Base-by-base conservation (phyloP, 2,888 invertebrate genomes). In the Tineola bisselliella region DNA sequence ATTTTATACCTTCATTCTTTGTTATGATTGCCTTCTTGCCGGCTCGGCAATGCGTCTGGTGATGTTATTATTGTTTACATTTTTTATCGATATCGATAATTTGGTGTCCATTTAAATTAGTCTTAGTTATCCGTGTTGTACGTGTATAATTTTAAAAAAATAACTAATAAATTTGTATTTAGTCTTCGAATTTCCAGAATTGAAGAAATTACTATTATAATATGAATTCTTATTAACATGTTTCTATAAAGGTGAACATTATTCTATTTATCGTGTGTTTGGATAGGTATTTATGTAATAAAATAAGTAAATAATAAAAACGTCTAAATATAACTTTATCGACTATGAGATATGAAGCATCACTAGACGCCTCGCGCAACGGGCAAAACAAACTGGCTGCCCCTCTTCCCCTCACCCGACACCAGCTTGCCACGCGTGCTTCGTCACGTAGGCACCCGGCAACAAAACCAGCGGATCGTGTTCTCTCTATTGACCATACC, bases 401-500 rank as follows among this genome's bases (percentile, higher is more conserved):
- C 66, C 69, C 59, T 68, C 70, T 74, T 74, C 68, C 72, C 65
- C 70, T 66, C 66, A 61, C 31, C 62, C 64, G 67, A 68, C 72
- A 70, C 64, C 64, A 65, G 63, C 65, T 60, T 61, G 48, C 62
- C 44, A 86, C 87, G 86, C 79, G 83, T 80, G 64, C 75, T 70
- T 68, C 77, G 86, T 87, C 86, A 87, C 86, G 87, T 87, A 87
- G 84, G 84, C 87, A 80, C 66, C 57, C 43, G 43, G 62, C 59
- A 61, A 44, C 56, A 60, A 54, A 44, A 8, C 19, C 17, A 12
- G 12, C 54, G 19, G 3, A 4, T 18, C 54, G 54, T 54, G 54
- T 18, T 54, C 25, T 4, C 48, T 17, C 17, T 48, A 48, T 18
- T 17, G 18, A 56, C 56, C 19, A 13, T 19, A 25, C 25, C 6